A percentile compares a stretch with the other conserved stretches of the same genome.
These are phyloP conservation scores for Aspiorhynchus laticeps DNA, from an alignment of 2,113 vertebrate species.

Conservation along the genomic window DNA sequence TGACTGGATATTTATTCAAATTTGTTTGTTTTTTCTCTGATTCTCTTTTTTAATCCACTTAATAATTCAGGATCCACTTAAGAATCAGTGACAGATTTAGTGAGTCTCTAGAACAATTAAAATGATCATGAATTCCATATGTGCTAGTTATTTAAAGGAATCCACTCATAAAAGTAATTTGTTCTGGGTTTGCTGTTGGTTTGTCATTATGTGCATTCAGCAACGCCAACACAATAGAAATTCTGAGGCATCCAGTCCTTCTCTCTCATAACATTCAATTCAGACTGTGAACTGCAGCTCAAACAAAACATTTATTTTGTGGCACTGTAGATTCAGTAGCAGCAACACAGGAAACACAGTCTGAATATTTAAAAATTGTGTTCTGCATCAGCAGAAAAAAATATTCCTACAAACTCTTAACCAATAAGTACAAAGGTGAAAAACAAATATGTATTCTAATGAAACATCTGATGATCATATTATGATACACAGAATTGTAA, in stretches of 20 bases:
- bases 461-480: background rate
- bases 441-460: background rate
- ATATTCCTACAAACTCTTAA: background rate
- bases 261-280: background rate
- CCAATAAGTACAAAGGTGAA: background rate
- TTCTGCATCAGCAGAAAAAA: background rate
- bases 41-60: background rate
- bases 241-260: background rate
- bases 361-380: background rate
- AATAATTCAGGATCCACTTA: too few species aligned
- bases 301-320: background rate
- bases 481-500: background rate
- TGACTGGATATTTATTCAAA: background rate
- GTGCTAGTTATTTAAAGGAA: background rate
- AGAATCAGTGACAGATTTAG: background rate
- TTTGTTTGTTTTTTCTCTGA: background rate
- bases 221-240: background rate
- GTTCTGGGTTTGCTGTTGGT: constrained; percentile 11
- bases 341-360: background rate
- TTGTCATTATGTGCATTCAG: background rate
- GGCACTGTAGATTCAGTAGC: background rate
- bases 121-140: background rate
- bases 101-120: background rate
- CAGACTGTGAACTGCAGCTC: background rate
- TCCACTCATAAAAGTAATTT: background rate